Conservation (phyloP, 2,888 invertebrate species). For the Leptopilina drosophilae region DNA sequence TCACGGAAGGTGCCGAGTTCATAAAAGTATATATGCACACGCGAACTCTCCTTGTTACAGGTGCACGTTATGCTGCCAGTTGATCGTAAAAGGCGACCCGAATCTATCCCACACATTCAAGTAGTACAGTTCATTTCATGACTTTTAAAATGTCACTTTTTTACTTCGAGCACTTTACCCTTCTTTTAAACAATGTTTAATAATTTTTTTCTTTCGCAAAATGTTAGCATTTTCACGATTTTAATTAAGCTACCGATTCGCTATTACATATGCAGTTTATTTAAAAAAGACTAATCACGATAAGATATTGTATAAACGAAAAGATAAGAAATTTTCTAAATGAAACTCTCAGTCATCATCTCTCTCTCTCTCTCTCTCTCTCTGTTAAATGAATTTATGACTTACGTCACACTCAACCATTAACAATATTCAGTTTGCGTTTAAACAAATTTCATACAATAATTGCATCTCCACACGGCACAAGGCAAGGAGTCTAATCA, state of each 20-base stretch:
- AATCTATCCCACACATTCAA: constrained; percentile 67
- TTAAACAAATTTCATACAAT: constrained; percentile 38
- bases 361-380: constrained; percentile 9
- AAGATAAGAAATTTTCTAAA: constrained; percentile 32
- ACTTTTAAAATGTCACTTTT: constrained; percentile 3
- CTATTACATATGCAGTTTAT: neutral
- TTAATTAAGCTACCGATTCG: constrained; percentile 13
- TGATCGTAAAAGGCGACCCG: constrained; percentile 70
- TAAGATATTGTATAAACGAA: neutral
- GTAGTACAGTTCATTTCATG: constrained; percentile 38
- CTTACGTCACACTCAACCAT: constrained; percentile 31
- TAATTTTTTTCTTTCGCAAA: neutral
- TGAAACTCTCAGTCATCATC: constrained; percentile 10
- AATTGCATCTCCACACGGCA: constrained; percentile 24
- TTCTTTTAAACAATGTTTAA: neutral
- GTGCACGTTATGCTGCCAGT: constrained; percentile 59
- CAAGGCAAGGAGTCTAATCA: constrained; percentile 34
- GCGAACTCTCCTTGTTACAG: constrained; percentile 66
- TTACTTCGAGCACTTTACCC: neutral
- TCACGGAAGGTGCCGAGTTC: constrained; percentile 74
- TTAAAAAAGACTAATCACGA: constrained; percentile 17
- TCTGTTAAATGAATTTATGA: constrained; percentile 34
- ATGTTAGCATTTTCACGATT: constrained; percentile 12
- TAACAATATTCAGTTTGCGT: constrained; percentile 38
- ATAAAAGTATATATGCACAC: constrained; percentile 70